Percentiles rank a stretch among this genome's conserved stretches.
Evolutionary conservation across 2,797 vertebrate genomes (phyloP).

Genomic region (Helicolenus hilgendorfi): DNA sequence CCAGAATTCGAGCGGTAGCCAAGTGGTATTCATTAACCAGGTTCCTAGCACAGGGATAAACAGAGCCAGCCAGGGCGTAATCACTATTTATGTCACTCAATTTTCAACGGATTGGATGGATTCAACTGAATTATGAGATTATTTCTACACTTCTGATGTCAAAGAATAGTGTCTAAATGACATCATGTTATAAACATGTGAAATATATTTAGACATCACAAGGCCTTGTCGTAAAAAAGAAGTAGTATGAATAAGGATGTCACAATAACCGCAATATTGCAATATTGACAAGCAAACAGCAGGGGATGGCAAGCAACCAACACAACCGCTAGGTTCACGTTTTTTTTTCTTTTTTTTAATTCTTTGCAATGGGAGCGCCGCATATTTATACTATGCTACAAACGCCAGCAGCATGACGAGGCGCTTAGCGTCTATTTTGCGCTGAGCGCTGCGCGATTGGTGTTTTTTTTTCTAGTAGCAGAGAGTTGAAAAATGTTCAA

Average conservation of each 20-base stretch:
- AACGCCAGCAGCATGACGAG: neutral
- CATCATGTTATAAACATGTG: slow-evolving; percentile 49
- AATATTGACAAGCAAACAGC: too few species aligned
- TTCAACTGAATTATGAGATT: slow-evolving; percentile 66
- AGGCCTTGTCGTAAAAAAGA: neutral
- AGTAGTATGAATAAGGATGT: neutral
- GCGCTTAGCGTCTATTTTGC: too few species aligned
- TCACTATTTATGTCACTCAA: slow-evolving; percentile 84
- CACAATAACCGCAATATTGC: neutral
- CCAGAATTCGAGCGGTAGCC: slow-evolving; percentile 72
- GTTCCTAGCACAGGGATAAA: slow-evolving; percentile 60
- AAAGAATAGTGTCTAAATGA: slow-evolving; percentile 53
- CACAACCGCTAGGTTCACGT: too few species aligned
- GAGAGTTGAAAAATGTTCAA: fast-evolving
- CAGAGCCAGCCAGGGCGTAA: slow-evolving; percentile 70
- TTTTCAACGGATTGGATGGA: slow-evolving; percentile 55
- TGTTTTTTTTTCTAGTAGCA: neutral
- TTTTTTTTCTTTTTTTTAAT: neutral
- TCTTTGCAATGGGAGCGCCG: neutral
- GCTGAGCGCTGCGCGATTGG: neutral
- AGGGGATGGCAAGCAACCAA: too few species aligned
- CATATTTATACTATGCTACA: neutral
- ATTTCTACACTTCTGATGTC: slow-evolving; percentile 42
- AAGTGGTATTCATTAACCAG: slow-evolving; percentile 85
- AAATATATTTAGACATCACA: slow-evolving; percentile 32